A percentile compares a stretch with the other conserved stretches of the same genome.
These are phyloP conservation scores for Myanophis thanlyinensis DNA, from an alignment of 2,113 vertebrate species.

Conservation along the genomic window DNA sequence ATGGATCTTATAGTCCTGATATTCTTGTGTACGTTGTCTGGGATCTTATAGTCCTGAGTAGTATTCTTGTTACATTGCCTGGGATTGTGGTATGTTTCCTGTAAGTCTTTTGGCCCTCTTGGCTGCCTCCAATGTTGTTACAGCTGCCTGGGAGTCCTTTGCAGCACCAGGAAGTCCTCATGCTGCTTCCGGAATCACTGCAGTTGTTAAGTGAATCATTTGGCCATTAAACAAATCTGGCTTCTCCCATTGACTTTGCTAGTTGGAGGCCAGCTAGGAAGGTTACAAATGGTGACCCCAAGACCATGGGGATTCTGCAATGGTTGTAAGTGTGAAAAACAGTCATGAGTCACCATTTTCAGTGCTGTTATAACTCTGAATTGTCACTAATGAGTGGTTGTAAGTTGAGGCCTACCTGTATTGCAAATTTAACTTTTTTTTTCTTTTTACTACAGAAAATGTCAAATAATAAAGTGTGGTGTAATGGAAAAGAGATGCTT, in stretches of 20 bases:
- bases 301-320: background rate
- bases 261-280: background rate
- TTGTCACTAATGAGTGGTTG: background rate
- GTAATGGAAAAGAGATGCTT: background rate
- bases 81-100: too few species aligned
- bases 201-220: background rate
- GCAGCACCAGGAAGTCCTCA: too few species aligned
- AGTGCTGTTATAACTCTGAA: background rate
- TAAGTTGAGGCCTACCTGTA: background rate
- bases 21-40: too few species aligned
- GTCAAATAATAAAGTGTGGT: background rate
- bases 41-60: too few species aligned
- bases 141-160: too few species aligned
- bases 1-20: too few species aligned
- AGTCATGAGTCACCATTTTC: background rate
- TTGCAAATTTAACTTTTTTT: background rate
- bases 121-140: too few species aligned
- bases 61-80: too few species aligned
- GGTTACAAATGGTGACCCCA: background rate
- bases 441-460: background rate
- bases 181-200: too few species aligned
- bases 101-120: too few species aligned
- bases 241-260: background rate
- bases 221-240: background rate
- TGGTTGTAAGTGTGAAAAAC: background rate